Evolutionary conservation across 2,113 vertebrate genomes (phyloP).

Genomic region (Austrofundulus limnaeus): DNA sequence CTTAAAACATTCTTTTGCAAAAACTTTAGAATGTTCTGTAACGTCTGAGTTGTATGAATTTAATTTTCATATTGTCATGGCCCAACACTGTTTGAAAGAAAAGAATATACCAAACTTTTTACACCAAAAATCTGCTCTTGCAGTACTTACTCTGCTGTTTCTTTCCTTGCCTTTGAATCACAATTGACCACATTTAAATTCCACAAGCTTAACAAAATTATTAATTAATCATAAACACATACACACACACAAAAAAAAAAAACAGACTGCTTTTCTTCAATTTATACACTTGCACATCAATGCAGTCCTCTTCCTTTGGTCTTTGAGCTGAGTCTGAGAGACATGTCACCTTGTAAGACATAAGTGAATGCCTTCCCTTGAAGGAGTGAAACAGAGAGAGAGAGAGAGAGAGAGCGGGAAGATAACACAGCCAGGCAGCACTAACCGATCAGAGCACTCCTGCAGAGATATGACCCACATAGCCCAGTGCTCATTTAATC

Average conservation of each 20-base stretch:
- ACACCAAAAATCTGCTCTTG: too few relatives aligned
- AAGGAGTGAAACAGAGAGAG: conserved; percentile 62
- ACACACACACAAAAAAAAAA: too few relatives aligned
- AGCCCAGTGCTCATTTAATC: conserved; percentile 75
- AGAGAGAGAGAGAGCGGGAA: conserved; percentile 56
- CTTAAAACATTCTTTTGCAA: too few relatives aligned
- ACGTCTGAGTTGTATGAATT: too few relatives aligned
- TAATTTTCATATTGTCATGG: too few relatives aligned
- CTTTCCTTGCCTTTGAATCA: conserved; percentile 2
- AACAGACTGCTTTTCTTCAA: conserved; percentile 54
- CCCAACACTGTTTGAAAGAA: too few relatives aligned
- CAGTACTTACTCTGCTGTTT: conserved; percentile 1
- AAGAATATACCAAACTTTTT: too few relatives aligned
- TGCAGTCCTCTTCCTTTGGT: conserved; percentile 49
- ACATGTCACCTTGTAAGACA: conserved; percentile 73
- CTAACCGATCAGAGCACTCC: conserved; percentile 79
- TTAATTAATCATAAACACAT: conserved; percentile 58
- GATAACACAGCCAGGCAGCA: conserved; percentile 78
- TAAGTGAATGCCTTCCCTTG: conserved; percentile 68
- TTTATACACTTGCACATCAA: conserved; percentile 37
- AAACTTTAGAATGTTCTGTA: too few relatives aligned
- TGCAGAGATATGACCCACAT: conserved; percentile 80
- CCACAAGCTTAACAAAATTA: conserved; percentile 19
- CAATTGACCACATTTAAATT: conserved; percentile 32
- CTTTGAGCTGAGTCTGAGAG: conserved; percentile 49